Evolutionary conservation across 37 sponge, comb jelly and placozoan species (phyloP).

Genomic region (Hormiphora californensis): DNA sequence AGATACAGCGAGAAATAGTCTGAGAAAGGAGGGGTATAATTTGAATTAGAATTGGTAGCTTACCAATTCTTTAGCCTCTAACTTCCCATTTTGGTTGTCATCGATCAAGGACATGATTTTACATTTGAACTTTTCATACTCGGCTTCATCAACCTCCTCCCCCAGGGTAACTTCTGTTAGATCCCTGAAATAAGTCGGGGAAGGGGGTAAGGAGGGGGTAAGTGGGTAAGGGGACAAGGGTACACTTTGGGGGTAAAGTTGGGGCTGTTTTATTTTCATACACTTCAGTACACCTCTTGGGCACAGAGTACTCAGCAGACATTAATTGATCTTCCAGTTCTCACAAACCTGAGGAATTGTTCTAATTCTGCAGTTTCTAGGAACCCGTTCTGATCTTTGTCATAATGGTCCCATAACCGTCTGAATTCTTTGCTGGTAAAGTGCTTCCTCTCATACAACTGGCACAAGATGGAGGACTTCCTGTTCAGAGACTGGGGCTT

Average conservation of each 20-base stretch:
- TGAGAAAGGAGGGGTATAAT: not conserved
- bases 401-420: slow-evolving; percentile 35
- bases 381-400: slow-evolving; percentile 26
- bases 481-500: not conserved
- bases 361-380: slow-evolving; percentile 20
- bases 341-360: slow-evolving; percentile 8
- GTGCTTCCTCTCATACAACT: slow-evolving; percentile 45
- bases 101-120: slow-evolving; percentile 33
- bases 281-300: too few species aligned
- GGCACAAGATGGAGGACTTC: slow-evolving; percentile 40
- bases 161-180: slow-evolving; percentile 34
- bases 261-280: too few species aligned
- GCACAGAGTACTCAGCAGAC: too few species aligned
- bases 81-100: slow-evolving; percentile 40
- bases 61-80: slow-evolving; percentile 42
- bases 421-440: slow-evolving; percentile 53
- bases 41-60: not conserved
- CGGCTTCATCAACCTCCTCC: slow-evolving; percentile 6
- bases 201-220: too few species aligned
- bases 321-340: too few species aligned
- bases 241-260: too few species aligned
- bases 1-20: not conserved
- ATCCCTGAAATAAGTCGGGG: too few species aligned
- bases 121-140: slow-evolving; percentile 15
- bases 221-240: too few species aligned